These are phyloP conservation scores for Philopedon plagiatum DNA, from an alignment of 2,888 invertebrate species.

Conservation along the genomic window DNA sequence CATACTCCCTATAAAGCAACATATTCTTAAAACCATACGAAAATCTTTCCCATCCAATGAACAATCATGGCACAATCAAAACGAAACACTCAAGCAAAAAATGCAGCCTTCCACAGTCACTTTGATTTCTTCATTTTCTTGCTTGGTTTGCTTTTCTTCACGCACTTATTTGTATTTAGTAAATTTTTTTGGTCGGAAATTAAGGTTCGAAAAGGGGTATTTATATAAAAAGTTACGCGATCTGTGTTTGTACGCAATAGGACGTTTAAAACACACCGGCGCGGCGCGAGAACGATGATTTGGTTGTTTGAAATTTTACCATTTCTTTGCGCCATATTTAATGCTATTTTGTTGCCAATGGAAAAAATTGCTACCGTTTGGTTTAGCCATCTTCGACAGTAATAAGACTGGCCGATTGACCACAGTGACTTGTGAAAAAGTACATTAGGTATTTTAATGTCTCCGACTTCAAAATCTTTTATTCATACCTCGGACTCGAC, in stretches of 20 bases:
- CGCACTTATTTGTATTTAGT: conserved; percentile 16
- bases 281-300: not conserved
- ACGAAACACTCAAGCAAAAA: conserved; percentile 58
- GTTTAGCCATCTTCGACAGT: no score
- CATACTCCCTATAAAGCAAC: conserved; percentile 39
- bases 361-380: no score
- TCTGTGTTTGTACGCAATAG: conserved; percentile 24
- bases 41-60: conserved; percentile 47
- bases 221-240: not conserved
- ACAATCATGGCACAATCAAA: conserved; percentile 66
- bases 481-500: no score
- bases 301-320: not conserved
- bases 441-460: no score
- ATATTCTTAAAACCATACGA: conserved; percentile 35
- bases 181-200: conserved; percentile 17
- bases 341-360: not conserved
- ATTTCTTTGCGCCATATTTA: not conserved
- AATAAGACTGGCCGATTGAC: no score
- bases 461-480: no score
- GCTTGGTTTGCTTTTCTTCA: conserved; percentile 17
- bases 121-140: conserved; percentile 10
- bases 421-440: no score
- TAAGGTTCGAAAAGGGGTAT: conserved; percentile 4
- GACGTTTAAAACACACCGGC: conserved; percentile 20
- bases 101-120: conserved; percentile 46